Evolutionary conservation across 2,888 invertebrate genomes (phyloP), one percentile per base, ranked within the genome.

Genomic region (Saturnia pavonia): DNA sequence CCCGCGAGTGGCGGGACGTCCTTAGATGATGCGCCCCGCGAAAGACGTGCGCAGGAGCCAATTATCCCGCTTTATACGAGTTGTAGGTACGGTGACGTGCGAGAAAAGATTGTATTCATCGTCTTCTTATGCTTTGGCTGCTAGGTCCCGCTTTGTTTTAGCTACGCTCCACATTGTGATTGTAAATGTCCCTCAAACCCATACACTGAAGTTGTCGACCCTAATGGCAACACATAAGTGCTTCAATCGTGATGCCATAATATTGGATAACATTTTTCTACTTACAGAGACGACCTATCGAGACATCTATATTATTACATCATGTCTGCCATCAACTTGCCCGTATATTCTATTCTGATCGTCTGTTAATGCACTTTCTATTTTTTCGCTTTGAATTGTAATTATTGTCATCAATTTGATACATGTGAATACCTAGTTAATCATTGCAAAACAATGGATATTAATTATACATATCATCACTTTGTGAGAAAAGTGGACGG

Each of bases 281-380:
- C n/a, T 54, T 54, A 54, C 22, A 54, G 8, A 54, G 60, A 63
- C 34, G 60, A 63, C 60, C 60, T 16, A 63, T 63, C 27, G 27
- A 25, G 60, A 63, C 60, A 27, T 63, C 16, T 63, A 25, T 54
- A 54, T 22, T 27, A 63, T 63, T 63, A 63, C 60, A n/a, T n/a
- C n/a, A n/a, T n/a, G 60, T 42, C 7, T 66, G 42, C 54, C 66
- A 25, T 63, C 60, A 27, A 63, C 60, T 14, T 63, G 25, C 9
- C 4, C 12, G 16, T 63, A 63, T 63, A 63, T 65, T 54, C 25
- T 48, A 1, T 54, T 22, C 54, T 69, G 48, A 27, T 27, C 16
- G 60, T 63, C 16, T n/a, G 27, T 63, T 27, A 63, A 14, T 14
- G 11, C 12, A 34, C 60, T 63, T 63, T 63, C 60, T 11, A 27